Evolutionary conservation across 2,888 invertebrate genomes (phyloP).

Genomic region (Tetragonula carbonaria): DNA sequence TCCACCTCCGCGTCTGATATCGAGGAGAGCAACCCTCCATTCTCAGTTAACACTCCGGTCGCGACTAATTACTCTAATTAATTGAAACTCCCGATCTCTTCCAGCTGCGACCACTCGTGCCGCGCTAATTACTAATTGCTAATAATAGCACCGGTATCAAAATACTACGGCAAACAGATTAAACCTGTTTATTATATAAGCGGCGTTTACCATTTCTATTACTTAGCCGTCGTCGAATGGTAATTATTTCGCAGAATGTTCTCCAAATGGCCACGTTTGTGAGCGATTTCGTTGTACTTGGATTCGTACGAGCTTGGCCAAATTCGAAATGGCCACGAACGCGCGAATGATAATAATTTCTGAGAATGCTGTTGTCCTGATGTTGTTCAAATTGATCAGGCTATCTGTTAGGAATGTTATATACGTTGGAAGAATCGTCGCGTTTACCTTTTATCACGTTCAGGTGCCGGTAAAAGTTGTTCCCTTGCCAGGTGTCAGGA

Average conservation of each 20-base stretch:
- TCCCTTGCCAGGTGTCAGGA: slow-evolving; percentile 80
- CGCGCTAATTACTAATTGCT: slow-evolving; percentile 73
- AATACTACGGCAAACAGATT: slow-evolving; percentile 27
- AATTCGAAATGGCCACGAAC: no score
- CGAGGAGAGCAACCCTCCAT: slow-evolving; percentile 71
- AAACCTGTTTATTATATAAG: slow-evolving; percentile 9
- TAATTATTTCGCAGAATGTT: slow-evolving; percentile 27
- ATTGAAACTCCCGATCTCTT: slow-evolving; percentile 76
- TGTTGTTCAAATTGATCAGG: no score
- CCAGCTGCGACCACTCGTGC: slow-evolving; percentile 57
- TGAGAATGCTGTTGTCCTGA: neutral
- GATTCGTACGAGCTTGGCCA: neutral
- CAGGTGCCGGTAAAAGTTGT: slow-evolving; percentile 77
- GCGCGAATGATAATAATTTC: no score
- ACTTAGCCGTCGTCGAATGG: neutral
- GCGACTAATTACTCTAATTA: slow-evolving; percentile 82
- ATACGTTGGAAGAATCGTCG: no score
- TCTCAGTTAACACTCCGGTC: slow-evolving; percentile 81
- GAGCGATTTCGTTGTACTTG: neutral
- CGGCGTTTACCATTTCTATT: slow-evolving; percentile 28
- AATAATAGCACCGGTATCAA: slow-evolving; percentile 55
- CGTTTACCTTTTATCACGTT: slow-evolving; percentile 76
- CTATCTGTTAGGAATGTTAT: no score
- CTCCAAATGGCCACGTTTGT: neutral
- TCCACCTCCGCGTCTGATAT: slow-evolving; percentile 72